These are phyloP conservation scores for Neodiprion lecontei DNA, from an alignment of 1,140 invertebrate genomes.

Conservation along the genomic window DNA sequence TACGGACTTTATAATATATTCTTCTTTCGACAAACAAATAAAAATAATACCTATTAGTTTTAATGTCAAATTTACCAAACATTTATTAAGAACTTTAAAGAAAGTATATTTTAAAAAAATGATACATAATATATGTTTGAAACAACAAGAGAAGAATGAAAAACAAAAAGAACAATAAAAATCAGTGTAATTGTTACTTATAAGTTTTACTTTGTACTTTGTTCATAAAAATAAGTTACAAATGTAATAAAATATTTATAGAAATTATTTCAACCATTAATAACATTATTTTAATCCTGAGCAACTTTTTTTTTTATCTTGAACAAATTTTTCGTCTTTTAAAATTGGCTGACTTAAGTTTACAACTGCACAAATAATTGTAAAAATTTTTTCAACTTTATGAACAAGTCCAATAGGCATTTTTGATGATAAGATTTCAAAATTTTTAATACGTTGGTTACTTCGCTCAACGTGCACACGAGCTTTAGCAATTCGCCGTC, in stretches of 20 bases:
- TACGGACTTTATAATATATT: constrained; percentile 19
- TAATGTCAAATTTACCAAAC: constrained; percentile 9
- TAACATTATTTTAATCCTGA: no score
- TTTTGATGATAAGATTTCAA: no score
- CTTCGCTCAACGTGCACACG: not conserved
- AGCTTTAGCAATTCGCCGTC: constrained; percentile 37
- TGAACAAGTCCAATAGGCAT: no score
- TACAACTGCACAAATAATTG: no score
- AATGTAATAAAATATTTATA: not conserved
- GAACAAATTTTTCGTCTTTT: not conserved
- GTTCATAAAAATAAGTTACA: constrained; percentile 10
- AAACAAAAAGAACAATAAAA: constrained; percentile 1
- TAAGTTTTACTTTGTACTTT: not conserved
- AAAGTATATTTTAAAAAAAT: constrained; percentile 16
- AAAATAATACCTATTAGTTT: constrained; percentile 12
- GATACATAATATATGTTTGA: constrained; percentile 15
- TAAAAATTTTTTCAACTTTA: no score
- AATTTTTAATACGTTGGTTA: no score
- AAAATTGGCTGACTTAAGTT: no score
- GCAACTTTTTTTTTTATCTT: no score
- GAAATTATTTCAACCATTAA: not conserved
- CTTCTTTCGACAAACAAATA: constrained; percentile 7
- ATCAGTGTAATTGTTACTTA: constrained; percentile 11
- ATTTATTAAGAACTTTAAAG: not conserved
- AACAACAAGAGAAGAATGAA: constrained; percentile 7